phyloP scores from a whole-genome alignment of 2,888 invertebrate genomes.

The Oscheius sp. region DNA sequence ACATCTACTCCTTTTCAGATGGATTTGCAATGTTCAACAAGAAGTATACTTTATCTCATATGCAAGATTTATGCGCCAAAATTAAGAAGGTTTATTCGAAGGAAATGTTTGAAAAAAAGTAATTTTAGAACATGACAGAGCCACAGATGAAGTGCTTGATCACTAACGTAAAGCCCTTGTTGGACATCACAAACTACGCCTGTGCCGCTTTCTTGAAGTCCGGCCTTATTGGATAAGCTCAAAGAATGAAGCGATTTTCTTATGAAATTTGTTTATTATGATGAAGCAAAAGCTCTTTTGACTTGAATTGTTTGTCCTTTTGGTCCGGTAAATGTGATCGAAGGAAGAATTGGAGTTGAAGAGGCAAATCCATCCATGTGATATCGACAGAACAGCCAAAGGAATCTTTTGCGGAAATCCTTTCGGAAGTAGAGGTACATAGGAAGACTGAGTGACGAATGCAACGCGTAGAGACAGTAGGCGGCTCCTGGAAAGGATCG shows the following conservation, averaged over 20 bases:
- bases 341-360: neutral
- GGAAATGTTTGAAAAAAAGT: too few species aligned
- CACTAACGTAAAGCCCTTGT: too few species aligned
- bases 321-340: neutral
- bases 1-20: too few species aligned
- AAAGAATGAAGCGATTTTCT: neutral
- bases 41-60: too few species aligned
- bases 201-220: neutral
- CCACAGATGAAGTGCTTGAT: too few species aligned
- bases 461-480: slow-evolving; percentile 49
- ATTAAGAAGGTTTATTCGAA: too few species aligned
- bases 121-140: too few species aligned
- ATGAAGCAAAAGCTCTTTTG: neutral
- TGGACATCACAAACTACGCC: neutral
- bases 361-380: slow-evolving; percentile 4
- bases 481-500: slow-evolving; percentile 37
- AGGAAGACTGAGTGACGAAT: slow-evolving; percentile 47
- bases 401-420: slow-evolving; percentile 46
- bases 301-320: neutral
- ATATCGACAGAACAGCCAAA: slow-evolving; percentile 31
- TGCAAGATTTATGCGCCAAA: too few species aligned
- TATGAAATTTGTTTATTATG: neutral
- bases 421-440: slow-evolving; percentile 52
- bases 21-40: too few species aligned
- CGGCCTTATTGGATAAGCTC: neutral